A percentile compares a stretch with the other conserved stretches of the same genome.
Conservation (phyloP, 2,797 vertebrate genomes). For the Anas georgica region DNA sequence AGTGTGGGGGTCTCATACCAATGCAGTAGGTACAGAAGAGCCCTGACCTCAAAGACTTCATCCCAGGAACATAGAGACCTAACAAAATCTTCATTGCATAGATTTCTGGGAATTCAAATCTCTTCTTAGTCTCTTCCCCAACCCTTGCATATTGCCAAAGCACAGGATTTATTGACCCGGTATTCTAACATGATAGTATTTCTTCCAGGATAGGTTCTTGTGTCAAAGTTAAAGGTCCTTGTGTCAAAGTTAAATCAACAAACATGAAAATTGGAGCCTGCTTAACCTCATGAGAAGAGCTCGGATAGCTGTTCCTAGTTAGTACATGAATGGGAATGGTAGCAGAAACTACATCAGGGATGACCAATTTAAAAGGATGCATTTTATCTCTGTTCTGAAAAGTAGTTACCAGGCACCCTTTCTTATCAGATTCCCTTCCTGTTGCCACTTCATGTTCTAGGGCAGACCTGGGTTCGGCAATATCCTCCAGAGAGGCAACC, state of each 20-base stretch:
- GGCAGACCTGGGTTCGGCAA: background rate
- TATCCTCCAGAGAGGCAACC: background rate
- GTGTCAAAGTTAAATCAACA: constrained; percentile 15
- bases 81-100: background rate
- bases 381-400: background rate
- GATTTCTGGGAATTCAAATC: background rate
- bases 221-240: background rate
- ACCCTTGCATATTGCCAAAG: background rate
- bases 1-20: background rate
- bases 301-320: background rate
- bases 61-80: background rate
- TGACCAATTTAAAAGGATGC: background rate
- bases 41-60: background rate
- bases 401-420: background rate
- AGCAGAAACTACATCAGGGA: background rate
- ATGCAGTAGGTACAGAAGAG: background rate
- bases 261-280: background rate
- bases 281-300: background rate
- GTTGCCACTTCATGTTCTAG: background rate
- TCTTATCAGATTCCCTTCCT: background rate
- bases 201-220: background rate
- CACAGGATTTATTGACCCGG: background rate
- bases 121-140: background rate
- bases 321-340: background rate
- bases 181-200: background rate